Evolutionary conservation across 2,888 invertebrate species (phyloP).

Genomic region (Coleophora deauratella): DNA sequence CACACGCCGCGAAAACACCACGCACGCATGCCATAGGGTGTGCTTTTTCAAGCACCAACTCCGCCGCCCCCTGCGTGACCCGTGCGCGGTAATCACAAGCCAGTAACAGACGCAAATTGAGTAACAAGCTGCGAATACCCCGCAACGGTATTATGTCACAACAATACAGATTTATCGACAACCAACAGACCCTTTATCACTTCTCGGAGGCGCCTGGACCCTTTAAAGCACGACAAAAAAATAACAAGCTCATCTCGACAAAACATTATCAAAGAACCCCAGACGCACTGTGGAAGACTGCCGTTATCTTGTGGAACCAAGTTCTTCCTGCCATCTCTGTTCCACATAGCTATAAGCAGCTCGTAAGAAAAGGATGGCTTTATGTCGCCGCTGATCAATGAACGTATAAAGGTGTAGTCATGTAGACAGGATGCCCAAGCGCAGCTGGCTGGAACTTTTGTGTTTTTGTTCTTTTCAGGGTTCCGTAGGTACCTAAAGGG

Average conservation of each 20-base stretch:
- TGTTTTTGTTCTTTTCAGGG: slow-evolving; percentile 48
- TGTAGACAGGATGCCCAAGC: slow-evolving; percentile 68
- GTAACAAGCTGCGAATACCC: slow-evolving; percentile 23
- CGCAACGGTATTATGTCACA: slow-evolving; percentile 37
- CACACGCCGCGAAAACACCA: no score
- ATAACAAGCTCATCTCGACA: slow-evolving; percentile 37
- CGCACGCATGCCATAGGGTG: no score
- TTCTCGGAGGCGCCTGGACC: slow-evolving; percentile 25
- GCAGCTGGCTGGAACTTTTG: slow-evolving; percentile 69
- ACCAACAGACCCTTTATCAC: slow-evolving; percentile 34
- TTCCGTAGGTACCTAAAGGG: no score
- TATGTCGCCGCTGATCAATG: slow-evolving; percentile 49
- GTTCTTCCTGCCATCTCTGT: slow-evolving; percentile 40
- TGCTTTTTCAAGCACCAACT: no score
- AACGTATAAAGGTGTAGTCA: slow-evolving; percentile 58
- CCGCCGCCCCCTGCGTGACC: no score
- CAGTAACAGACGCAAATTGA: slow-evolving; percentile 28
- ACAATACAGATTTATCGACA: slow-evolving; percentile 53
- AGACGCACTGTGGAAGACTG: slow-evolving; percentile 54
- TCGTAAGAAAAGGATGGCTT: slow-evolving; percentile 38
- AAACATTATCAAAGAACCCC: slow-evolving; percentile 49
- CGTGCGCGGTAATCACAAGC: no score
- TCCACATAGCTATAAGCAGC: slow-evolving; percentile 16
- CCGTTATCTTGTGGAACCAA: slow-evolving; percentile 39
- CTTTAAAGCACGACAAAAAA: slow-evolving; percentile 40